phyloP scores from a whole-genome alignment of 2,888 invertebrate genomes.

The Invenusta paracnida region DNA sequence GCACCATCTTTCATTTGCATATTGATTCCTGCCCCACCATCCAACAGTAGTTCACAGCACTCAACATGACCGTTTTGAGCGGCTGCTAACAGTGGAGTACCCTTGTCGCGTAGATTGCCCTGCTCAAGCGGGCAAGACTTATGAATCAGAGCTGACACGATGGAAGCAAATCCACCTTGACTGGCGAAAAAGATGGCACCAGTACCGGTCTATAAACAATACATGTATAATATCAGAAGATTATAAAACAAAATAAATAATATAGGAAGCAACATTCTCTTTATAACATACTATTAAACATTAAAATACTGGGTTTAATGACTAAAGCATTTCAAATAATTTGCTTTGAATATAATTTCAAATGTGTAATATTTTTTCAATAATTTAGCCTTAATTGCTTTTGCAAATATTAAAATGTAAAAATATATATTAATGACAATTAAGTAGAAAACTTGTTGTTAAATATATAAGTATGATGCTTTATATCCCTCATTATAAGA shows the following conservation, averaged over 20 bases:
- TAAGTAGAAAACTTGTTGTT: too few species aligned
- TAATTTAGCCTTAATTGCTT: too few species aligned
- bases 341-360: too few species aligned
- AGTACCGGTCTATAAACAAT: conserved; percentile 37
- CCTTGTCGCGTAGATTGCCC: conserved; percentile 20
- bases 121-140: not conserved
- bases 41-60: conserved; percentile 24
- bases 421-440: too few species aligned
- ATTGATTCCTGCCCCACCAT: conserved; percentile 19
- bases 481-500: too few species aligned
- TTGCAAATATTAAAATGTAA: too few species aligned
- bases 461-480: too few species aligned
- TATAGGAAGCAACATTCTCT: not conserved
- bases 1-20: conserved; percentile 36
- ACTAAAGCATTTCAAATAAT: too few species aligned
- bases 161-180: conserved; percentile 14
- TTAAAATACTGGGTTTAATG: too few species aligned
- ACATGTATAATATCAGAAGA: not conserved
- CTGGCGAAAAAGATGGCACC: conserved; percentile 34
- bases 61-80: conserved; percentile 33
- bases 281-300: too few species aligned
- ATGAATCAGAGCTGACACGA: conserved; percentile 6
- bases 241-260: not conserved
- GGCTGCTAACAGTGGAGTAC: conserved; percentile 32
- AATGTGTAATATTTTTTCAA: too few species aligned